Percentiles rank a stretch among this genome's conserved stretches.
phyloP scores from a whole-genome alignment of 2,113 vertebrate species.

The Muntiacus reevesi region DNA sequence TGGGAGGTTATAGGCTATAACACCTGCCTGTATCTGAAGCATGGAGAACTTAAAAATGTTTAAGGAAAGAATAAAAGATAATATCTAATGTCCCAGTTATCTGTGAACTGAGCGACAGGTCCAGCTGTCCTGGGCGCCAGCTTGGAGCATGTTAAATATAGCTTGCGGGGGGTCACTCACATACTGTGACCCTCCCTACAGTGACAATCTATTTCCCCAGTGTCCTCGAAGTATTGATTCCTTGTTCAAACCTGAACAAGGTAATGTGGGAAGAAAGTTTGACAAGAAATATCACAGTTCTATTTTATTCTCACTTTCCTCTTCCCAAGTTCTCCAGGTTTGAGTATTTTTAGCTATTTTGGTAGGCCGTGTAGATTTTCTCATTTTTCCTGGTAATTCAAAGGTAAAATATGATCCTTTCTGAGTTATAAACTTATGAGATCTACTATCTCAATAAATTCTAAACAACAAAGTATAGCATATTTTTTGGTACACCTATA shows the following conservation, averaged over 20 bases:
- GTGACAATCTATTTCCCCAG: background rate
- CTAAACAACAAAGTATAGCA: background rate
- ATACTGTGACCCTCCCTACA: background rate
- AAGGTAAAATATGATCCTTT: background rate
- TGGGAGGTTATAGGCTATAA: background rate
- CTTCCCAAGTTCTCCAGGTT: background rate
- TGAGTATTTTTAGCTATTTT: constrained; percentile 9
- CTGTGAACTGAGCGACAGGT: constrained; percentile 56
- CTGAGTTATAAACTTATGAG: background rate
- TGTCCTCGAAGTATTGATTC: background rate
- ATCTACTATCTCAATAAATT: background rate
- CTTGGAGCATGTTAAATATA: constrained; percentile 59
- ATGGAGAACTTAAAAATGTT: background rate
- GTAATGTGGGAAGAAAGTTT: background rate
- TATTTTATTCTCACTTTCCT: background rate
- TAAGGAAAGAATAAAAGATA: background rate
- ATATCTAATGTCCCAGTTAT: background rate
- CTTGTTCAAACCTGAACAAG: background rate
- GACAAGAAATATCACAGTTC: background rate
- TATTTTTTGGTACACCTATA: background rate
- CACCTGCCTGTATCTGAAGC: background rate
- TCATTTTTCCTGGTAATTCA: constrained; percentile 10
- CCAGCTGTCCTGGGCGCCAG: constrained; percentile 34
- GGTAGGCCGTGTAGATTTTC: background rate
- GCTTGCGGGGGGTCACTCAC: background rate